phyloP scores from a whole-genome alignment of 2,797 vertebrate genomes.

The Brachyrhaphis roseni region DNA sequence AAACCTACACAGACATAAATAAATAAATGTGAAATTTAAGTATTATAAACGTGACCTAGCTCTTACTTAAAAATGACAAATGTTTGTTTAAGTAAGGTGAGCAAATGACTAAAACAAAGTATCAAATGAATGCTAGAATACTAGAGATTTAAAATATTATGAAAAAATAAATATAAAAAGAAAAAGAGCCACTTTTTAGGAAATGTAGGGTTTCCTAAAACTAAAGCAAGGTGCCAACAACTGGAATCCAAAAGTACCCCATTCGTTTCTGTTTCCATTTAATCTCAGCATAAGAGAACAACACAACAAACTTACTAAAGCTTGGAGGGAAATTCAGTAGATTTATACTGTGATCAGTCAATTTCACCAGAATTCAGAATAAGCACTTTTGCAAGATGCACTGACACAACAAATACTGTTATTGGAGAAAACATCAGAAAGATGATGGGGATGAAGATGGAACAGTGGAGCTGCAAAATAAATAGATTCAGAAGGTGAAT shows the following conservation, averaged over 20 bases:
- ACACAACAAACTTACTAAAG: background rate
- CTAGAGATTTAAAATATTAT: background rate
- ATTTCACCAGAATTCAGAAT: background rate
- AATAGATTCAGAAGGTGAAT: background rate
- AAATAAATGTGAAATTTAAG: background rate
- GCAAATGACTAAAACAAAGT: background rate
- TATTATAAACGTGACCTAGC: background rate
- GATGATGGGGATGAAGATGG: background rate
- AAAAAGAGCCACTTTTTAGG: background rate
- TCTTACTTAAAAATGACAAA: background rate
- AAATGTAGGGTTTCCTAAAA: background rate
- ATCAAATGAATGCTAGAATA: background rate
- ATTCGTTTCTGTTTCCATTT: background rate
- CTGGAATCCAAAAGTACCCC: background rate
- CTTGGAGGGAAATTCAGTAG: background rate
- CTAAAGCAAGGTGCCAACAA: background rate
- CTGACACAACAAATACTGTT: background rate
- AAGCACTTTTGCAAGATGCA: background rate
- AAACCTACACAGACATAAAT: background rate
- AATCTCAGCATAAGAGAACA: background rate
- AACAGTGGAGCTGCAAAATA: background rate
- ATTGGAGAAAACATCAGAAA: background rate
- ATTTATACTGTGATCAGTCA: background rate
- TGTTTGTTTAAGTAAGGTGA: background rate
- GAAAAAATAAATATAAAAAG: background rate